phyloP scores from a whole-genome alignment of 1,140 invertebrate species.

The Habropoda laboriosa region DNA sequence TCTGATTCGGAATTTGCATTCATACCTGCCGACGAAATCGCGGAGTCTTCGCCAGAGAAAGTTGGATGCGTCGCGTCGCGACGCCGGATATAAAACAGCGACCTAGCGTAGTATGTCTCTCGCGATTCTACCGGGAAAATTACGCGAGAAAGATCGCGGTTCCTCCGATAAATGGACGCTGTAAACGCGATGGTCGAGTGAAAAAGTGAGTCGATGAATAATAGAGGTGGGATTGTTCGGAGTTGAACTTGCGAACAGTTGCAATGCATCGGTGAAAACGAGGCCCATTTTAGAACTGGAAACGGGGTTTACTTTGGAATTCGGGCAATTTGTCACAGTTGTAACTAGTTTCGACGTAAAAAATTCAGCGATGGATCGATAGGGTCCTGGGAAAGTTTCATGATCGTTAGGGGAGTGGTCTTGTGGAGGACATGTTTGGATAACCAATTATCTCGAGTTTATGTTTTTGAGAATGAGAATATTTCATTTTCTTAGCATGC shows the following conservation, averaged over 20 bases:
- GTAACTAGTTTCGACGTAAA: neutral
- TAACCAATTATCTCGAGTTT: neutral
- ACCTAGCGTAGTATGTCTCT: neutral
- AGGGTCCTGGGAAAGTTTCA: neutral
- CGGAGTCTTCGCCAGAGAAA: conserved; percentile 37
- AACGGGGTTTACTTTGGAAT: neutral
- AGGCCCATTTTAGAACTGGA: neutral
- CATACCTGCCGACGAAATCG: conserved; percentile 55
- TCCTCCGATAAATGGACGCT: neutral
- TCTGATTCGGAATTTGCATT: conserved; percentile 76
- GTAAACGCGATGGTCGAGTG: neutral
- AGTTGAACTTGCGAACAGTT: no score
- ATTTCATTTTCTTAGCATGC: no score
- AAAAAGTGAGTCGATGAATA: conserved; percentile 5
- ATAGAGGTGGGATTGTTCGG: neutral
- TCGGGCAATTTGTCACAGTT: neutral
- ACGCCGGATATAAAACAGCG: neutral
- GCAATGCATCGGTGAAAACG: neutral
- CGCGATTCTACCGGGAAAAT: conserved; percentile 14
- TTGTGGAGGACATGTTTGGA: neutral
- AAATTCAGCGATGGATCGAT: neutral
- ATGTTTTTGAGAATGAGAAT: no score
- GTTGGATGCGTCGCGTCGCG: no score
- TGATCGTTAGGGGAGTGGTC: neutral
- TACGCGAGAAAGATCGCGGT: neutral